These are phyloP conservation scores for Sebastiscus albofasciatus DNA, from an alignment of 2,797 vertebrate genomes.

Conservation along the genomic window DNA sequence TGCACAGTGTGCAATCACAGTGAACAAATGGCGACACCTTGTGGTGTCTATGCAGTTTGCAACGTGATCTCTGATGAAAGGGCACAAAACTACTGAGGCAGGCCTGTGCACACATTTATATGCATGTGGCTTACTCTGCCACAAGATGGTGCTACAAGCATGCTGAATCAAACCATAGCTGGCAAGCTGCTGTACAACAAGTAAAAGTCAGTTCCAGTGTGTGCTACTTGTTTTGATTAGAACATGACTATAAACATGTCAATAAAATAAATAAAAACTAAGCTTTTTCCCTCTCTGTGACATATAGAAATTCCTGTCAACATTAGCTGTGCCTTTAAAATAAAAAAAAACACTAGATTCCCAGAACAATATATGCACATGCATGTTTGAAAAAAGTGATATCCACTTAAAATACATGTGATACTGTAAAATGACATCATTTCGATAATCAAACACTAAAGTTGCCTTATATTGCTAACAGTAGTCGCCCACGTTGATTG, in stretches of 20 bases:
- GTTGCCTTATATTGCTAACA: neutral
- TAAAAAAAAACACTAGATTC: neutral
- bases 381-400: neutral
- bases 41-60: neutral
- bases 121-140: neutral
- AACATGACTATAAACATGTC: neutral
- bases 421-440: neutral
- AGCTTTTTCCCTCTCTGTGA: neutral
- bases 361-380: neutral
- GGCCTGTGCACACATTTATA: fast-evolving
- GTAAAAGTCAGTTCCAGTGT: neutral
- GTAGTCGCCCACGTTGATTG: neutral
- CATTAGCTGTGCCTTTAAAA: neutral
- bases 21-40: slow-evolving; percentile 8
- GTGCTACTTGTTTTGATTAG: neutral
- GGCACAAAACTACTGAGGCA: neutral
- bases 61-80: neutral
- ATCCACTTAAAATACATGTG: neutral
- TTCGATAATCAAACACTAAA: neutral
- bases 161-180: neutral
- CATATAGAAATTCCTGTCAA: neutral
- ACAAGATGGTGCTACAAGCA: slow-evolving; percentile 19
- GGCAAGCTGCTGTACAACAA: neutral
- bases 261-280: neutral
- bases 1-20: fast-evolving